Conservation (phyloP, 2,888 invertebrate genomes). For the Thymelicus acteon region DNA sequence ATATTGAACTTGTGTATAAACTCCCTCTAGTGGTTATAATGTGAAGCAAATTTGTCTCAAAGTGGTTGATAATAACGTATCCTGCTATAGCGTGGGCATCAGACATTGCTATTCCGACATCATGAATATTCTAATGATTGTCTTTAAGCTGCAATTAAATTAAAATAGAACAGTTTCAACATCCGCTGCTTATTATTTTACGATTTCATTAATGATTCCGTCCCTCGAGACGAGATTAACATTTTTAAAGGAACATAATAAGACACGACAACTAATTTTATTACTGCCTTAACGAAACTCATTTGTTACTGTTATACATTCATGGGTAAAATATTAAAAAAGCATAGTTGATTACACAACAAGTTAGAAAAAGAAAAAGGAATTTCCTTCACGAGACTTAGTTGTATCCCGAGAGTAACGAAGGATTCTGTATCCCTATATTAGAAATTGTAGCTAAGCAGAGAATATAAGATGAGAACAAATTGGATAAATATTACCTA, state of each 20-base stretch:
- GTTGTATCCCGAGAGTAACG: no score
- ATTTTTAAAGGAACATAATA: slow-evolving; percentile 6
- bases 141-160: slow-evolving; percentile 28
- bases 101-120: slow-evolving; percentile 4
- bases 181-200: slow-evolving; percentile 34
- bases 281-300: neutral
- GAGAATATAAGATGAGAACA: no score
- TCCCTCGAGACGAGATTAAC: slow-evolving; percentile 4
- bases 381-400: no score
- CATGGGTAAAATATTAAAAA: neutral
- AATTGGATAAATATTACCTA: no score
- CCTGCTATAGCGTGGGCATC: slow-evolving; percentile 1
- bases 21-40: no score
- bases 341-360: neutral
- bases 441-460: no score
- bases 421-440: no score
- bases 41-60: no score
- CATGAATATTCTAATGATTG: slow-evolving; percentile 23
- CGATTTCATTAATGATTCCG: slow-evolving; percentile 17
- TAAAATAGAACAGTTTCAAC: slow-evolving; percentile 28
- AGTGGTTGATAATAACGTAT: no score
- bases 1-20: no score
- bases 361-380: no score
- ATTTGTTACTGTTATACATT: neutral
- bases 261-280: neutral